Base-by-base conservation (phyloP, 2,113 vertebrate species). In the Ceratotherium simum region DNA sequence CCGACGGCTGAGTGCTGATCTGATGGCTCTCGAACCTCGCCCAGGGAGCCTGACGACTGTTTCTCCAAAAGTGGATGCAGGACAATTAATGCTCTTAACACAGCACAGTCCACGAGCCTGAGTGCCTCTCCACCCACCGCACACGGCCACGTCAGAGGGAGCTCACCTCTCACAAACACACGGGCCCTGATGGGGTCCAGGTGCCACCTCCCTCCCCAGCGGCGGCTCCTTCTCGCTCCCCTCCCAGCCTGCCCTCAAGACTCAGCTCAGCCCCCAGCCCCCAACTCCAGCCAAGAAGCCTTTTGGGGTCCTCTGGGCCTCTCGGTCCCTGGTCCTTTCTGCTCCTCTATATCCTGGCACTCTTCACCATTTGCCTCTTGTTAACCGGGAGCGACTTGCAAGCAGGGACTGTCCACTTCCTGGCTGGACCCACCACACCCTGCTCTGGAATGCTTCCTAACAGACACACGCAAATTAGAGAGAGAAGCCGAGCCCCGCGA, bases 131-230 rank as follows among this genome's bases (percentile, higher is more conserved):
- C 3, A 8, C 31, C 2, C 75, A 18, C 8, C 3, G 46, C 6
- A 20, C 46, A 6, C 12, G 29, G 17, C 46, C 20, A 48, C 48
- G 1, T 78, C 9, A 1, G 46, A 17, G 3, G 0, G 17, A 6
- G 31, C 29, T 51, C 75, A 33, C 20, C 75, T 33, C 11, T 33
- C 75, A 20, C 46, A 33, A 27, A 78, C 29, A 51, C 17, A 6
- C 4, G 3, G 75, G 75, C 29, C 29, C 29, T 1, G 46, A 16
- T 8, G 75, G 75, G 75, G 29, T 33, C 17, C 46, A 20, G 29
- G 9, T 11, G 48, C 2, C 33, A 8, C 75, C 51, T 17, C 29
- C 46, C 2, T 33, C 17, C 42, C 46, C 75, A 12, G 73, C 14
- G 1, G 1, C 1, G 0, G 29, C 29, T 18, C 17, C 75, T 21